phyloP scores from a whole-genome alignment of 23 tunicate genomes.

The Ciona savignyi region DNA sequence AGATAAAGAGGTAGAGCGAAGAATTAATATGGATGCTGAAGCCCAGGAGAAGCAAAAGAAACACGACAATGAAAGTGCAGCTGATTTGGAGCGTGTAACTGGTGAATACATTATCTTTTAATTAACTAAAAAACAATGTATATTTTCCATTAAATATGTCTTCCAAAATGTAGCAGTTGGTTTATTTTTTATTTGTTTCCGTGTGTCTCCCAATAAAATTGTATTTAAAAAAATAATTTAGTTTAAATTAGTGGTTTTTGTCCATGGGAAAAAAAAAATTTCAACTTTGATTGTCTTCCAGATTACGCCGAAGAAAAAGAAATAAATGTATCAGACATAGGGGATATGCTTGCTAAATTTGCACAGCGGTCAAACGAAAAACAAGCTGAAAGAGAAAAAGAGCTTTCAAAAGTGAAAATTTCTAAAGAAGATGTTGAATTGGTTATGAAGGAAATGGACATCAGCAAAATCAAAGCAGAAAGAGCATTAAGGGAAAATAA shows the following conservation, averaged over 20 bases:
- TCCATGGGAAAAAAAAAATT: too few species aligned
- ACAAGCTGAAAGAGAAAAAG: constrained; percentile 38
- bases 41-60: background rate
- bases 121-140: too few species aligned
- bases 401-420: constrained; percentile 45
- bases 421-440: constrained; percentile 86
- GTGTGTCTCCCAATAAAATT: background rate
- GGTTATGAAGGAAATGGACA: constrained; percentile 72
- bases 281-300: constrained; percentile 12
- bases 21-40: constrained; percentile 27
- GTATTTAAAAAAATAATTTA: too few species aligned
- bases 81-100: constrained; percentile 87
- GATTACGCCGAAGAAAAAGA: constrained; percentile 96
- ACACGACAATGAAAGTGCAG: constrained; percentile 88
- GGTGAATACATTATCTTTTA: constrained; percentile 44
- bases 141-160: background rate
- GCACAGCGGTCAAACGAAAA: constrained; percentile 13
- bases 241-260: background rate
- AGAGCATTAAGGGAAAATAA: constrained; percentile 53
- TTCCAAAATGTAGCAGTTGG: background rate
- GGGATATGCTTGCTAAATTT: constrained; percentile 51
- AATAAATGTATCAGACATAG: constrained; percentile 46
- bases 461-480: constrained; percentile 65
- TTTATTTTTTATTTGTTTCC: background rate
- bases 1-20: background rate